These are phyloP conservation scores for Unio delphinus DNA, from an alignment of 2,888 invertebrate species.

Conservation along the genomic window DNA sequence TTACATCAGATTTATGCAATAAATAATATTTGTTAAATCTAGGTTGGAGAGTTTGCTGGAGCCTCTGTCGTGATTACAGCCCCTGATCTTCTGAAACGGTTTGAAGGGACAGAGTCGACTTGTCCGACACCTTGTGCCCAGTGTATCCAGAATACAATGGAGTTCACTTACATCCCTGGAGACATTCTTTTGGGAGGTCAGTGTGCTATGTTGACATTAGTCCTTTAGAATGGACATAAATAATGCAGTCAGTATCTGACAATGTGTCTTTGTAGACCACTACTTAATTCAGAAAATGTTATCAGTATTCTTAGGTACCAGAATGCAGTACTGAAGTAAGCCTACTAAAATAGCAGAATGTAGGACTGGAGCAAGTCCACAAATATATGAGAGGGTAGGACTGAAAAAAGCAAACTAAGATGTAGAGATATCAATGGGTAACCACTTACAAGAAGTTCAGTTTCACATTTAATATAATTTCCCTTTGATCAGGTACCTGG, in stretches of 20 bases:
- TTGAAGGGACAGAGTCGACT: conserved; percentile 22
- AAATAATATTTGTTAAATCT: background rate
- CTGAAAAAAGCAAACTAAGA: too few species aligned
- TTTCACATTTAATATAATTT: too few species aligned
- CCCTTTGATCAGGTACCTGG: too few species aligned
- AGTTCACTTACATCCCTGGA: conserved; percentile 60
- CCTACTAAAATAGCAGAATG: too few species aligned
- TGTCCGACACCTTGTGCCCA: conserved; percentile 45
- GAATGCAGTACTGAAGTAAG: too few species aligned
- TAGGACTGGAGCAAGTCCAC: too few species aligned
- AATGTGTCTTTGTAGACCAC: background rate
- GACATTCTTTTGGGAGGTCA: conserved; percentile 63
- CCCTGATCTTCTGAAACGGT: conserved; percentile 7
- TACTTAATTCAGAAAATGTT: background rate
- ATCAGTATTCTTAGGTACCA: background rate
- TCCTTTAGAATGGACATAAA: background rate
- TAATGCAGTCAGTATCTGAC: background rate
- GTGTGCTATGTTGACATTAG: conserved; percentile 1
- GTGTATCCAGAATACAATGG: conserved; percentile 49
- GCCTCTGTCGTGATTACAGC: conserved; percentile 42
- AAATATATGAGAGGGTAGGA: too few species aligned
- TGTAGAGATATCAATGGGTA: too few species aligned
- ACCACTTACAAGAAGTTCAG: too few species aligned
- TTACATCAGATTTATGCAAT: too few species aligned
- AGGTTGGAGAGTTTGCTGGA: conserved; percentile 60